Evolutionary conservation across 2,797 vertebrate species (phyloP).

Genomic region (Microctenopoma stevenorrisi): DNA sequence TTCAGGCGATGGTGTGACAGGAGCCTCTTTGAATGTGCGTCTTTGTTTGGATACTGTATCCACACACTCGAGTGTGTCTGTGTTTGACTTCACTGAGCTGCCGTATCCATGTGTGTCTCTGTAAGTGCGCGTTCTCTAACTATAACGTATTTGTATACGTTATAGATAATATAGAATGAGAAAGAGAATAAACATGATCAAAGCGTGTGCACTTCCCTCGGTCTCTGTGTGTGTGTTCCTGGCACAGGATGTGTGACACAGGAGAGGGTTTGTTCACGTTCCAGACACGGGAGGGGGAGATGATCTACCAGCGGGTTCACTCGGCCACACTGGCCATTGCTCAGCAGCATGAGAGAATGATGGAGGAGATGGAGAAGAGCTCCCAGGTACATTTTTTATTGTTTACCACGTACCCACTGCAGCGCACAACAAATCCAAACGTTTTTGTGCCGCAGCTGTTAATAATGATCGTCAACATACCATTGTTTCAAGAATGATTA

Average conservation of each 20-base stretch:
- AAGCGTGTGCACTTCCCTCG: slow-evolving; percentile 55
- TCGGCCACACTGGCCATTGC: slow-evolving; percentile 98
- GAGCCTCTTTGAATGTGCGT: slow-evolving; percentile 45
- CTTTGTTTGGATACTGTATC: slow-evolving; percentile 50
- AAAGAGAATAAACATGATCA: slow-evolving; percentile 57
- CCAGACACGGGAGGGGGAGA: slow-evolving; percentile 98
- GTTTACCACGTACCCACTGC: slow-evolving; percentile 36
- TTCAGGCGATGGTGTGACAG: slow-evolving; percentile 66
- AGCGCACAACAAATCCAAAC: slow-evolving; percentile 6
- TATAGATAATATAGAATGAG: no score
- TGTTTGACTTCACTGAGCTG: slow-evolving; percentile 40
- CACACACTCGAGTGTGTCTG: slow-evolving; percentile 7
- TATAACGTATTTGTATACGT: slow-evolving; percentile 57
- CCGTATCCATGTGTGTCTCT: slow-evolving; percentile 32
- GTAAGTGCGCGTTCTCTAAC: slow-evolving; percentile 48
- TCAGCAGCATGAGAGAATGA: slow-evolving; percentile 97
- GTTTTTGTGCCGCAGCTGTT: slow-evolving; percentile 10
- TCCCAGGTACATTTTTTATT: slow-evolving; percentile 86
- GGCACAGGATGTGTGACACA: slow-evolving; percentile 97
- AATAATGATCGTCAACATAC: slow-evolving; percentile 23
- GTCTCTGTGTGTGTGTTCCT: slow-evolving; percentile 72
- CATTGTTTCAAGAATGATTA: slow-evolving; percentile 11
- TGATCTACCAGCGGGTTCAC: slow-evolving; percentile 99
- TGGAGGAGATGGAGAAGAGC: slow-evolving; percentile 98
- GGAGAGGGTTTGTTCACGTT: slow-evolving; percentile 99